A percentile compares a stretch with the other conserved stretches of the same genome.
phyloP scores from a whole-genome alignment of 1,140 invertebrate genomes.

The Fopius arisanus region DNA sequence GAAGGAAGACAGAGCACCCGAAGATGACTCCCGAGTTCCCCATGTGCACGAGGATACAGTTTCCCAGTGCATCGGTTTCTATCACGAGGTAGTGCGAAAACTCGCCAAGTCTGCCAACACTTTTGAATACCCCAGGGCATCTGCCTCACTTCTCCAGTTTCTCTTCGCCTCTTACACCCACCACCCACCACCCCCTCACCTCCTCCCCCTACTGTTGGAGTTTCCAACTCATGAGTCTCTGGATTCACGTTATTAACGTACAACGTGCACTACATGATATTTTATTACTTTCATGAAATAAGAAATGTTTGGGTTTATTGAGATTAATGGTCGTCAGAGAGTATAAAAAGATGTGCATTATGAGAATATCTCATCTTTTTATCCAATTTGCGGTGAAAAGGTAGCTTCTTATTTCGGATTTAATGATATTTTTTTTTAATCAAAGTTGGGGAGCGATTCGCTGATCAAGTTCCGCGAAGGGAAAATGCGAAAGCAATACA shows the following conservation, averaged over 20 bases:
- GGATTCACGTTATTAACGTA: constrained; percentile 13
- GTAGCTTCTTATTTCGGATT: background rate
- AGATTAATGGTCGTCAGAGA: background rate
- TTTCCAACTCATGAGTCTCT: background rate
- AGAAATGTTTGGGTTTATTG: constrained; percentile 6
- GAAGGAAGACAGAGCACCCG: background rate
- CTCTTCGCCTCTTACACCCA: background rate
- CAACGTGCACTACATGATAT: constrained; percentile 1
- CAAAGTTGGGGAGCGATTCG: background rate
- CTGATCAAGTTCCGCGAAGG: background rate
- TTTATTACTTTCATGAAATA: constrained; percentile 4
- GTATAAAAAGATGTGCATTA: background rate
- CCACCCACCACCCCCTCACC: background rate
- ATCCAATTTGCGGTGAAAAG: background rate
- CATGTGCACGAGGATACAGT: background rate
- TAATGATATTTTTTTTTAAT: background rate
- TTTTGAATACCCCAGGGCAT: constrained; percentile 13
- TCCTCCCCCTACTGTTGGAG: background rate
- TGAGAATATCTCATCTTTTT: constrained; percentile 1
- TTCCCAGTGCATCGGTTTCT: constrained; percentile 9
- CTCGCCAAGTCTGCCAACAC: background rate
- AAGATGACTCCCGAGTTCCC: background rate
- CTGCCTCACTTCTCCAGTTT: constrained; percentile 5
- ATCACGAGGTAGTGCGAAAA: constrained; percentile 15
- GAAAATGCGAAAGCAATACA: background rate